Evolutionary conservation across 2,797 vertebrate genomes (phyloP).

Genomic region (Ataeniobius toweri): DNA sequence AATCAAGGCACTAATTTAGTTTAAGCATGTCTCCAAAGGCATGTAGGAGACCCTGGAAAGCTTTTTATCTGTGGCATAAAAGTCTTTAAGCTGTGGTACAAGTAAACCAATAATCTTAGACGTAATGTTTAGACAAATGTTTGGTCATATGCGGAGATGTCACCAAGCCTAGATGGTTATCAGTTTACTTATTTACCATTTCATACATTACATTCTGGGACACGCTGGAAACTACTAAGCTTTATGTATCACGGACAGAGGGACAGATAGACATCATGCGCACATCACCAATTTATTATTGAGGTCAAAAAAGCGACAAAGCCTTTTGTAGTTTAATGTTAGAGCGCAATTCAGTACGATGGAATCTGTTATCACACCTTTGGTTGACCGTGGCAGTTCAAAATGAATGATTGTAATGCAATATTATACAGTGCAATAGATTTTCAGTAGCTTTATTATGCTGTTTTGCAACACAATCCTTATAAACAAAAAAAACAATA

Average conservation of each 20-base stretch:
- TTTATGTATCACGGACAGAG: no score
- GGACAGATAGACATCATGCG: background rate
- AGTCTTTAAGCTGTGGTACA: no score
- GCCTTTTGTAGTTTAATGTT: no score
- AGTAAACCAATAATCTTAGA: no score
- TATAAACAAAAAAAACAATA: no score
- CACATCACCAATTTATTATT: background rate
- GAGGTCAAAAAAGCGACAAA: background rate
- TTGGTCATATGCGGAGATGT: no score
- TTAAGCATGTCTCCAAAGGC: background rate
- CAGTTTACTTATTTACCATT: background rate
- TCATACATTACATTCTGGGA: background rate
- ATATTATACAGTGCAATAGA: no score
- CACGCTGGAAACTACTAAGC: background rate
- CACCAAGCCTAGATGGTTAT: background rate
- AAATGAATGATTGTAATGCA: no score
- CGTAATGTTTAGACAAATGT: no score
- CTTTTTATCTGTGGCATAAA: background rate
- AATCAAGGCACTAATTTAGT: background rate
- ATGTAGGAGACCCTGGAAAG: background rate
- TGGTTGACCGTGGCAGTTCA: no score
- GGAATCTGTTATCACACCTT: background rate
- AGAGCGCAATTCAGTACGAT: background rate
- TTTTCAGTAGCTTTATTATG: no score
- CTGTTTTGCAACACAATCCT: no score